These are phyloP conservation scores for Drusus annulatus DNA, from an alignment of 1,140 invertebrate genomes.

Conservation along the genomic window DNA sequence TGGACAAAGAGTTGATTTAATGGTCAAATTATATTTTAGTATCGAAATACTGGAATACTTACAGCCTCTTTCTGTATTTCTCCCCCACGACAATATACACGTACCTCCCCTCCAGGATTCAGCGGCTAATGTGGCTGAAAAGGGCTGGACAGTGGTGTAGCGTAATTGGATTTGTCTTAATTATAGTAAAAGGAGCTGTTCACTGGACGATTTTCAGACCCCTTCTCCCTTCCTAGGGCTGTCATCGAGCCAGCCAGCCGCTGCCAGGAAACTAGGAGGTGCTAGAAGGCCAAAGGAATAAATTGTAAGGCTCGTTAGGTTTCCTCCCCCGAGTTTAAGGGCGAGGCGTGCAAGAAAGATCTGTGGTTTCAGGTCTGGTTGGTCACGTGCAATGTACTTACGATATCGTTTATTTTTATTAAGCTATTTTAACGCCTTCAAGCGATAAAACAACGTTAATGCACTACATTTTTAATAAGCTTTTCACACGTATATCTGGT, in stretches of 20 bases:
- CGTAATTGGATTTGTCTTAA: conserved; percentile 51
- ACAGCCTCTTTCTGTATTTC: no score
- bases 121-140: conserved; percentile 29
- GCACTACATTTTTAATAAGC: background rate
- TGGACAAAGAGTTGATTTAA: no score
- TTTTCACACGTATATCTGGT: background rate
- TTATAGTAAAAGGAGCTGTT: conserved; percentile 46
- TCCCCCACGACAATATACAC: no score
- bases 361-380: background rate
- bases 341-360: conserved; percentile 4
- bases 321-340: conserved; percentile 18
- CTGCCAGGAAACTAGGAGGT: background rate
- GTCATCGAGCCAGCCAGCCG: conserved; percentile 23
- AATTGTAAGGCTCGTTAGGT: conserved; percentile 17
- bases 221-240: background rate
- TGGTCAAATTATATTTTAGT: no score
- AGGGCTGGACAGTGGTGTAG: conserved; percentile 35
- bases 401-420: background rate
- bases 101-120: no score
- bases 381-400: background rate
- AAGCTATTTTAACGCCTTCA: background rate
- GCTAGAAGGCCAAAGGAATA: background rate
- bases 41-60: no score
- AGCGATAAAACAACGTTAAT: background rate
- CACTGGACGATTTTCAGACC: conserved; percentile 4